Conservation (phyloP, 2,113 vertebrate species). For the Psittacula cyanocephala region DNA sequence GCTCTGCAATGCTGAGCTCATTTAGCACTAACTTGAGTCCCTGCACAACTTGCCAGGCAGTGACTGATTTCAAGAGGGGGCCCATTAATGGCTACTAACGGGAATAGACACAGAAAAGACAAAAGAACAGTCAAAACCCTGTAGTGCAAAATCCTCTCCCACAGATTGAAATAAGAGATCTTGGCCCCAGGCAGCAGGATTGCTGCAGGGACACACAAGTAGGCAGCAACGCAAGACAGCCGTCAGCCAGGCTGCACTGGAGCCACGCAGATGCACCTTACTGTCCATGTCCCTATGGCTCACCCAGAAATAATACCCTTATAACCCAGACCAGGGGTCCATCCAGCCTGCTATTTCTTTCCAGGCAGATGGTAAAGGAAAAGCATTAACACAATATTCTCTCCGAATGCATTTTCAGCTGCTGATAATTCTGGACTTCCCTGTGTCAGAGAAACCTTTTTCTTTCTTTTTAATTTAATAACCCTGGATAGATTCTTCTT, state of each 20-base stretch:
- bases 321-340: background rate
- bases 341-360: background rate
- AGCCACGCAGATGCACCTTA: background rate
- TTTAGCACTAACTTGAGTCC: background rate
- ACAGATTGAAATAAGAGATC: background rate
- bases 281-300: accelerated
- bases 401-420: background rate
- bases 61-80: background rate
- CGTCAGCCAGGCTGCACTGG: no score
- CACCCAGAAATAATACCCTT: background rate
- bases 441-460: background rate
- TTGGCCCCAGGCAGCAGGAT: background rate
- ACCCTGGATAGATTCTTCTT: background rate
- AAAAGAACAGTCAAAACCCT: background rate
- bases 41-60: background rate
- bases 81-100: background rate
- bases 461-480: background rate
- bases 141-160: background rate
- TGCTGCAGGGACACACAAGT: accelerated
- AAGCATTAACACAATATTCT: background rate
- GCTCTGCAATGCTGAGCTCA: background rate
- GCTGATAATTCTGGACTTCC: background rate
- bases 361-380: background rate
- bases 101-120: background rate
- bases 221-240: background rate